phyloP scores from a whole-genome alignment of 2,113 vertebrate genomes.

The Calypte anna region DNA sequence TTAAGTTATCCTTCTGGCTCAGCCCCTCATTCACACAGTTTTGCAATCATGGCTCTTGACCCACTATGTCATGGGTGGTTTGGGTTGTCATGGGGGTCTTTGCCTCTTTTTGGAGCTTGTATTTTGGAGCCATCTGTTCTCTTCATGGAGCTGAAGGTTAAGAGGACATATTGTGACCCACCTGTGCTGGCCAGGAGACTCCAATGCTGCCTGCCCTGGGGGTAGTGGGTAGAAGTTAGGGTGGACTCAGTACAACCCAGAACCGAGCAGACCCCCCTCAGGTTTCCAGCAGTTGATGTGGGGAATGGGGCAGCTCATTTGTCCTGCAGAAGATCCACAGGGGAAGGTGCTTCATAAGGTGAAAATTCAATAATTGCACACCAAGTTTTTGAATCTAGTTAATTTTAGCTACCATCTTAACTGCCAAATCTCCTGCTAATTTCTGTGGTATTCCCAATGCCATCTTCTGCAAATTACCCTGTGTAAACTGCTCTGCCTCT shows the following conservation, averaged over 20 bases:
- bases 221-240: background rate
- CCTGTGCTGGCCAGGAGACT: background rate
- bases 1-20: background rate
- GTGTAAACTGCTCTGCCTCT: background rate
- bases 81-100: rapidly evolving
- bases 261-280: rapidly evolving
- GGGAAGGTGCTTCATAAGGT: background rate
- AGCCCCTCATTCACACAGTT: rapidly evolving
- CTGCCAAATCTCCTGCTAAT: background rate
- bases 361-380: background rate
- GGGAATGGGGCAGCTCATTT: rapidly evolving
- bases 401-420: background rate
- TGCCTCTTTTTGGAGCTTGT: background rate
- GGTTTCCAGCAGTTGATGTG: background rate
- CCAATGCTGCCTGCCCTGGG: rapidly evolving
- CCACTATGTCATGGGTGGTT: background rate
- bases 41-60: background rate
- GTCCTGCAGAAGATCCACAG: background rate
- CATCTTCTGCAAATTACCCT: background rate
- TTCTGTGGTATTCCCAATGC: background rate
- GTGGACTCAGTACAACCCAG: background rate
- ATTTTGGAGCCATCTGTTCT: background rate
- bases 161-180: background rate
- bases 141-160: background rate
- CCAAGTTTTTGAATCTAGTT: background rate